Conservation (phyloP, 2,113 vertebrate genomes). For the Cygnus atratus region DNA sequence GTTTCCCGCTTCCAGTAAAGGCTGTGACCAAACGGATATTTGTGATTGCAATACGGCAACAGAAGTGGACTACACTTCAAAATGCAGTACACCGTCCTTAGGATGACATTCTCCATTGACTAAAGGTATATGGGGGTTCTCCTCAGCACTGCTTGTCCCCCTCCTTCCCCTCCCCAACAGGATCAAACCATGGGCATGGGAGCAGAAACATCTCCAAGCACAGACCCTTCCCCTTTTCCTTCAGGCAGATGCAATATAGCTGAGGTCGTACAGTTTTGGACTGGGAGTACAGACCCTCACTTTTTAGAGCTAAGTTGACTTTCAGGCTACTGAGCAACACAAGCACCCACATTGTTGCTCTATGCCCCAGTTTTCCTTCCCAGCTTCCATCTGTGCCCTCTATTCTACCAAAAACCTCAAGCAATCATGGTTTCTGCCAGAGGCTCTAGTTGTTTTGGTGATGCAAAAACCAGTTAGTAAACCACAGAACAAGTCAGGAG, state of each 20-base stretch:
- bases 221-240: not conserved
- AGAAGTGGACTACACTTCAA: not conserved
- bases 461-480: not conserved
- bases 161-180: not conserved
- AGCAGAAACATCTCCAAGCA: not conserved
- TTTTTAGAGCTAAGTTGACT: not conserved
- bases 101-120: not conserved
- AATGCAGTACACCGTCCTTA: not conserved
- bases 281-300: not conserved
- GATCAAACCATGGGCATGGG: rapidly evolving
- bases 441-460: not conserved
- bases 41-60: not conserved
- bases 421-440: not conserved
- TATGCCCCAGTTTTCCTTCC: not conserved
- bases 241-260: not conserved
- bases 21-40: not conserved
- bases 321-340: not conserved
- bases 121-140: not conserved
- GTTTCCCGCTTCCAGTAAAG: not conserved
- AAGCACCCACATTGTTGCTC: not conserved
- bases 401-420: not conserved
- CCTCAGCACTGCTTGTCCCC: not conserved
- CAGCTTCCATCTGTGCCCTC: not conserved
- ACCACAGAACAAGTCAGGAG: not conserved
- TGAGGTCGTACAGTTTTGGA: not conserved